phyloP scores from a whole-genome alignment of 2,888 invertebrate species.

The Choreutis nemorana region DNA sequence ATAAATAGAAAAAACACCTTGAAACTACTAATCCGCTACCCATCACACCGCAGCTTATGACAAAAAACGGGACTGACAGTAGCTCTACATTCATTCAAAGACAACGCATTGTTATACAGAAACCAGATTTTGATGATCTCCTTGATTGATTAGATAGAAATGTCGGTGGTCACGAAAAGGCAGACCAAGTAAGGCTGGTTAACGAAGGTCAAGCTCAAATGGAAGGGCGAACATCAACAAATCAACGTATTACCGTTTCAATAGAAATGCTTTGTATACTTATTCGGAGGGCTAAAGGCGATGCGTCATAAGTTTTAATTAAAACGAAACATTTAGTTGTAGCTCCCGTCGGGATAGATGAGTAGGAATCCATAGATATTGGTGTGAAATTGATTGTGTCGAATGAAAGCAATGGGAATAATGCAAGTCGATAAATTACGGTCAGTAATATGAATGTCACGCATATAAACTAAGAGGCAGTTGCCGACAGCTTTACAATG shows the following conservation, averaged over 20 bases:
- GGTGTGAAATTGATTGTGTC: slow-evolving; percentile 48
- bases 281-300: slow-evolving; percentile 31
- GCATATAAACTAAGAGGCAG: slow-evolving; percentile 16
- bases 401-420: slow-evolving; percentile 25
- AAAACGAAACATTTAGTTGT: slow-evolving; percentile 45
- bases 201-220: slow-evolving; percentile 26
- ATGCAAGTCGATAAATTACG: slow-evolving; percentile 30
- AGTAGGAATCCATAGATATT: slow-evolving; percentile 25
- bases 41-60: slow-evolving; percentile 31
- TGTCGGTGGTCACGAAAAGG: too few relatives aligned
- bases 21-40: slow-evolving; percentile 44
- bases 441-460: slow-evolving; percentile 35
- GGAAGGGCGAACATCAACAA: slow-evolving; percentile 41
- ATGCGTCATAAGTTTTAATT: slow-evolving; percentile 63
- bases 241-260: slow-evolving; percentile 38
- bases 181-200: too few relatives aligned
- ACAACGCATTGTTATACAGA: slow-evolving; percentile 34
- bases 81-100: slow-evolving; percentile 38
- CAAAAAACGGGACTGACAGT: slow-evolving; percentile 28
- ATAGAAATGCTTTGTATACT: slow-evolving; percentile 28
- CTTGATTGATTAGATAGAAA: too few relatives aligned
- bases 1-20: slow-evolving; percentile 18
- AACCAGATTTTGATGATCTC: slow-evolving; percentile 12
- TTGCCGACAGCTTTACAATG: slow-evolving; percentile 2
- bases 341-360: slow-evolving; percentile 28